These are phyloP conservation scores for Pluvialis apricaria DNA, from an alignment of 2,113 vertebrate genomes.

Conservation along the genomic window DNA sequence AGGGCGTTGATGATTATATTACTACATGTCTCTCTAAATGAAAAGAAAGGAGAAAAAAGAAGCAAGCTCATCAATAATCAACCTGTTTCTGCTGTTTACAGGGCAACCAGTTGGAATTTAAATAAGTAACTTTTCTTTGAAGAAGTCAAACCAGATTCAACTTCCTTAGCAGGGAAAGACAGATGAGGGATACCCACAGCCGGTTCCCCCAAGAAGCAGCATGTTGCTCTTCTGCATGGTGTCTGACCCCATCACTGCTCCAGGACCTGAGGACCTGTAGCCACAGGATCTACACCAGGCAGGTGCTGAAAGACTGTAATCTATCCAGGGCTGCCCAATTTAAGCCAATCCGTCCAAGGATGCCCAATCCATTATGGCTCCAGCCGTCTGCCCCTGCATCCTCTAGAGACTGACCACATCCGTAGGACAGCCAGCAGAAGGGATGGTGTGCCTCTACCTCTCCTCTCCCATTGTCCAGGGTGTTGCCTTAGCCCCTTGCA, in stretches of 20 bases:
- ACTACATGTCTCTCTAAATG: neutral
- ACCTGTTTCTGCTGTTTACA: neutral
- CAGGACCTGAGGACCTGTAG: neutral
- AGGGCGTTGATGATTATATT: constrained; percentile 29
- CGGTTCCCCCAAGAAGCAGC: rapidly evolving
- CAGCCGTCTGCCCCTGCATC: neutral
- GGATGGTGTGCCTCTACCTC: rapidly evolving
- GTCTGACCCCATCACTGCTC: neutral
- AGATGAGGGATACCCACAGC: neutral
- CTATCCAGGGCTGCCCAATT: neutral
- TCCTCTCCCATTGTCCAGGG: neutral
- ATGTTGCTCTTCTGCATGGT: neutral
- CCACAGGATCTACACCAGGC: neutral
- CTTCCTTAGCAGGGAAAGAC: neutral
- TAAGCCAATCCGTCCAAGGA: neutral
- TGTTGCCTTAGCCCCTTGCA: neutral
- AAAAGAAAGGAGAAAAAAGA: neutral
- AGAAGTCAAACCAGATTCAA: neutral
- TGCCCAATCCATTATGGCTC: neutral
- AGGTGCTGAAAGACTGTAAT: neutral
- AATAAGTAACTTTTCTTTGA: neutral
- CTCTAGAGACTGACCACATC: neutral
- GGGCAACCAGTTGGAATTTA: neutral
- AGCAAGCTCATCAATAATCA: neutral
- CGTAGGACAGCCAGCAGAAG: neutral